Base-by-base conservation (phyloP, 2,888 invertebrate species). In the Leptopilina drosophilae region DNA sequence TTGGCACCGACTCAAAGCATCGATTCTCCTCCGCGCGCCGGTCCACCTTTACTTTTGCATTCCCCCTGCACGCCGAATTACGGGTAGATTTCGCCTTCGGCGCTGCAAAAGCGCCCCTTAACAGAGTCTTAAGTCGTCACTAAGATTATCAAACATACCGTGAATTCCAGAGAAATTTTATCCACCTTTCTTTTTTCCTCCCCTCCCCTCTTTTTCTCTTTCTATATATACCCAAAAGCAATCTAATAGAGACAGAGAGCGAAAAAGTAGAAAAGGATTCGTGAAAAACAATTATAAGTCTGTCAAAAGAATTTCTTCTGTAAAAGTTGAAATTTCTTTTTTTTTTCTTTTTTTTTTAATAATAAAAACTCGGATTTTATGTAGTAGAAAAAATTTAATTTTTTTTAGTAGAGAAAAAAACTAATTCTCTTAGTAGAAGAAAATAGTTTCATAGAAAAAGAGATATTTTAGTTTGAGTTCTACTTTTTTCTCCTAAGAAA, bases 1-100 rank as follows among this genome's bases (percentile, higher is more conserved):
- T 88, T 89, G 88, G 89, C 88, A 84, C 85, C 82, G 82, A 82
- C 86, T 89, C 88, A 87, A 87, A 88, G 87, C 88, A 87, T 88
- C 87, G 86, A 81, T 81, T 78, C 73, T 73, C 53, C 69, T 69
- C 76, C 66, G 77, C 77, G 78, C 78, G 75, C 77, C 81, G 67
- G 69, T 77, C 81, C 76, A 73, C 75, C 78, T 81, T 49, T 49
- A 49, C 49, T 49, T 81, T 73, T 78, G 73, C 79, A 79, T 79
- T 78, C 62, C 46, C 42, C 79, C 40, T 73, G 73, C 56, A 76
- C 64, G 79, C 79, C 75, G 76, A 81, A 81, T 81, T 81, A 77
- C 77, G 66, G 66, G 65, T 40, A 66, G 79, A 42, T 33, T 69
- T 73, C 69, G 77, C 73, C 78, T 56, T 53, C 46, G 76, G 69